Evolutionary conservation across 2,888 invertebrate genomes (phyloP).

Genomic region (Rotaria socialis): DNA sequence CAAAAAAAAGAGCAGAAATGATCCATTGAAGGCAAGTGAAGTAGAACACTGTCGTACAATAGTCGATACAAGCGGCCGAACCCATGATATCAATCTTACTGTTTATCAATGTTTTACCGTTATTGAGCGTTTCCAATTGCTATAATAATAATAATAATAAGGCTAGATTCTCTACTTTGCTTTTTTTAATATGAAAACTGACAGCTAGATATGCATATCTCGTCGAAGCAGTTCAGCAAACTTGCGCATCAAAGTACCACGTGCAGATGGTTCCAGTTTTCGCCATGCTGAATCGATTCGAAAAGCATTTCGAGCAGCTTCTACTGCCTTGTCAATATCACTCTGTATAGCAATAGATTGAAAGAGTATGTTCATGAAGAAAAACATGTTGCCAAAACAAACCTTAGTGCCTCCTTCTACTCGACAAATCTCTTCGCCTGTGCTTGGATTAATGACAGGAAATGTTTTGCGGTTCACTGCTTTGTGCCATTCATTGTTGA

Average conservation of each 20-base stretch:
- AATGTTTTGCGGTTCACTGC: constrained; percentile 50
- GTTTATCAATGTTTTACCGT: constrained; percentile 30
- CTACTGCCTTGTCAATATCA: constrained; percentile 54
- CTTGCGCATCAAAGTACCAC: constrained; percentile 37
- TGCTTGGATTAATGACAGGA: constrained; percentile 50
- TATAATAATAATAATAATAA: background rate
- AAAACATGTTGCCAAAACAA: background rate
- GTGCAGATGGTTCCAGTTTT: constrained; percentile 63
- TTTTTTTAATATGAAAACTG: background rate
- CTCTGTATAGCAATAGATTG: constrained; percentile 44
- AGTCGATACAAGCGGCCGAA: constrained; percentile 48
- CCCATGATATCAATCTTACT: constrained; percentile 40
- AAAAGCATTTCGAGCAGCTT: constrained; percentile 53
- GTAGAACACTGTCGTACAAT: background rate
- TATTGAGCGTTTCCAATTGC: constrained; percentile 47
- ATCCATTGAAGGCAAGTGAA: no score
- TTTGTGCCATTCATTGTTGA: constrained; percentile 51
- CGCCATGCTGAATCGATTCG: constrained; percentile 59
- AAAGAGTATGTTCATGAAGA: constrained; percentile 12
- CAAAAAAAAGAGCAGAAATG: background rate
- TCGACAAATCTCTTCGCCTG: constrained; percentile 69
- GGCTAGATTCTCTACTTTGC: background rate
- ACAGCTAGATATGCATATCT: constrained; percentile 42
- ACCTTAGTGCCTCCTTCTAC: constrained; percentile 74
- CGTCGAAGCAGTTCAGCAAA: constrained; percentile 40